These are phyloP conservation scores for Halocynthia aurantium DNA, from an alignment of 23 tunicate genomes.

Conservation along the genomic window DNA sequence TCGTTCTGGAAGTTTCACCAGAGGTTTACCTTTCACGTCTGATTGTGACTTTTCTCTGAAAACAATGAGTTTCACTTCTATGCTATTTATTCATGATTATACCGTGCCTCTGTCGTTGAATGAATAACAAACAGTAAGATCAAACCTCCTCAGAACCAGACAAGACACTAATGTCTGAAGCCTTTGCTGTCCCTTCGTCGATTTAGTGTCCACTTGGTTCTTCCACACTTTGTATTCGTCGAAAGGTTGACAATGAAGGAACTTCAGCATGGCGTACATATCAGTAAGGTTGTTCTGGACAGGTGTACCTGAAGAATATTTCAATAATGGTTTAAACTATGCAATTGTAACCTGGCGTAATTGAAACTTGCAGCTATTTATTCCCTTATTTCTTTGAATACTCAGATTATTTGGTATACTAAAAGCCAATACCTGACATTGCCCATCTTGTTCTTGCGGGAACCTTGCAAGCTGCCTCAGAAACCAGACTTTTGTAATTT, in stretches of 20 bases:
- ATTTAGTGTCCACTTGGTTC: slow-evolving; percentile 63
- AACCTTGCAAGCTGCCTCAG: slow-evolving; percentile 60
- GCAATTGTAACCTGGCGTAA: neutral
- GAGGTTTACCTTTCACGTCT: slow-evolving; percentile 62
- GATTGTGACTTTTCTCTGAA: slow-evolving; percentile 59
- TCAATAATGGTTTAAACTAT: neutral
- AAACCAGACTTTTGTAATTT: slow-evolving; percentile 54
- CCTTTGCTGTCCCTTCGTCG: slow-evolving; percentile 35
- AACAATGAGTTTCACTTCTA: neutral
- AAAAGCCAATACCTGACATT: slow-evolving; percentile 47
- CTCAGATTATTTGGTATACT: no score
- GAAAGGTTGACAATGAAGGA: slow-evolving; percentile 75
- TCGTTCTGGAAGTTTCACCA: slow-evolving; percentile 49
- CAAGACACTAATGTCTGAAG: slow-evolving; percentile 75
- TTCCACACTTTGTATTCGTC: slow-evolving; percentile 75
- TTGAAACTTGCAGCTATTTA: neutral
- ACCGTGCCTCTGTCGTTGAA: neutral
- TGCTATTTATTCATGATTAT: neutral
- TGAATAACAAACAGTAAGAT: no score
- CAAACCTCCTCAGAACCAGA: slow-evolving; percentile 73
- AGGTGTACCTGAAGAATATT: slow-evolving; percentile 65
- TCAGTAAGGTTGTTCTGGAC: slow-evolving; percentile 75
- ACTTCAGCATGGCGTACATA: slow-evolving; percentile 82
- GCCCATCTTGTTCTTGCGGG: slow-evolving; percentile 75
- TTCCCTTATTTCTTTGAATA: no score